Base-by-base conservation (phyloP, 2,888 invertebrate genomes). In the Pseudoips prasinana region DNA sequence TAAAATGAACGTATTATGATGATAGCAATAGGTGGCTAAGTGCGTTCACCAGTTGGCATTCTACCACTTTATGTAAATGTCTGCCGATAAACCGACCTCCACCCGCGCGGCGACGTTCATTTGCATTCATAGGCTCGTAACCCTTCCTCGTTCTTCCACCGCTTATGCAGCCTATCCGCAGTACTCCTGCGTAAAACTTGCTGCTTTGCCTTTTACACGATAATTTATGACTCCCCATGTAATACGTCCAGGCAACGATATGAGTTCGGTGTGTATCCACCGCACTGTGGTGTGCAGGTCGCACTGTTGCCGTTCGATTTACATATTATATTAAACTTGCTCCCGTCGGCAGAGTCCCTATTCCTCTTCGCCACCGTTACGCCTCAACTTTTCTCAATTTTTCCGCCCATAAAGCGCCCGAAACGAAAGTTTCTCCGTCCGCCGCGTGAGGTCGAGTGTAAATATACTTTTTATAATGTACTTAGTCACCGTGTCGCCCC, bases 71-170 rank as follows among this genome's bases (percentile, higher is more conserved):
- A 87, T 87, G 84, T 81, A 85, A 87, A 87, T 86, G 73, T 57
- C 68, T 57, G 55, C 69, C 85, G 79, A 85, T 86, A 85, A 83
- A 81, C 76, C 80, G 78, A 68, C 72, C 76, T 71, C 71, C 68
- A 64, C 65, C 72, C 68, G 74, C 71, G 74, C 70, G 64, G 69
- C 64, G 72, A 62, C 70, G 73, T 84, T 87, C 85, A 87, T 88
- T 87, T 88, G 86, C 87, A 88, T 88, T 87, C 87, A 88, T 87
- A 81, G 87, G 84, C 85, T 81, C 80, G 80, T 84, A 87, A 88
- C 86, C 87, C 86, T 84, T 83, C 77, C 79, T 74, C 75, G 76
- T 64, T 71, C 71, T 69, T 73, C 73, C 67, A 68, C 63, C 67
- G 74, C 73, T 72, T 66, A 66, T 68, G 77, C 74, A 73, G 73